Percentiles rank a stretch among this genome's conserved stretches.
These are phyloP conservation scores for Brachyistius frenatus DNA, from an alignment of 2,113 vertebrate genomes.

Conservation along the genomic window DNA sequence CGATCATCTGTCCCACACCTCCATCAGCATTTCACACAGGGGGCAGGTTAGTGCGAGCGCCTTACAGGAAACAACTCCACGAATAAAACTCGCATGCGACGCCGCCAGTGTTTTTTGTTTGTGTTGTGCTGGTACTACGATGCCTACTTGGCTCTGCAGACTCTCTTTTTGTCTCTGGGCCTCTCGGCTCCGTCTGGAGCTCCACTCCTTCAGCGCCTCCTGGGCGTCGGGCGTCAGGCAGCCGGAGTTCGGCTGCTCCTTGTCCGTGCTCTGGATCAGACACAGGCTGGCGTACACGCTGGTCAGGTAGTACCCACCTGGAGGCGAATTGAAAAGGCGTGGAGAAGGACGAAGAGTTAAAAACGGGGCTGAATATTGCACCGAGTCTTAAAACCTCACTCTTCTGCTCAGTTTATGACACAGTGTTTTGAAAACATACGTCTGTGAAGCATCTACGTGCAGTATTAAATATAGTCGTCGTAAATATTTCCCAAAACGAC, in stretches of 20 bases:
- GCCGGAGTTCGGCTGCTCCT: constrained; percentile 29
- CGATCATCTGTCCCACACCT: constrained; percentile 31
- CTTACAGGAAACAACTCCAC: constrained; percentile 14
- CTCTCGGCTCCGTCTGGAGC: constrained; percentile 80
- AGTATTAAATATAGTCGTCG: too few relatives aligned
- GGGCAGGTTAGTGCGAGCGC: constrained; percentile 19
- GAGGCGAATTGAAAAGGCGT: background rate
- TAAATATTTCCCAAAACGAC: too few relatives aligned
- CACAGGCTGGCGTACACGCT: constrained; percentile 84
- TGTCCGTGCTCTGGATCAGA: constrained; percentile 82
- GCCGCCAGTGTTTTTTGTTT: background rate
- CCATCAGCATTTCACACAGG: constrained; percentile 39
- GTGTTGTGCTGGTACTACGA: background rate
- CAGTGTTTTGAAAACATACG: too few relatives aligned
- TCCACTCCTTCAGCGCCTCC: constrained; percentile 83
- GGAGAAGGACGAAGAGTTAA: too few relatives aligned
- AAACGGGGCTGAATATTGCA: too few relatives aligned
- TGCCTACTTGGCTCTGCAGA: constrained; percentile 82
- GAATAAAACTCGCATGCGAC: constrained; percentile 46
- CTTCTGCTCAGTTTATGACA: too few relatives aligned
- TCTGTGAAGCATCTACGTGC: too few relatives aligned
- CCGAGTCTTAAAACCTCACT: too few relatives aligned
- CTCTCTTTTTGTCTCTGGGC: constrained; percentile 81
- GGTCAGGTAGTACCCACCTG: constrained; percentile 87
- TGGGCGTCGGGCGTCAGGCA: constrained; percentile 78